Conservation (phyloP, 1,140 invertebrate genomes). For the Leptinotarsa undecemlineata region DNA sequence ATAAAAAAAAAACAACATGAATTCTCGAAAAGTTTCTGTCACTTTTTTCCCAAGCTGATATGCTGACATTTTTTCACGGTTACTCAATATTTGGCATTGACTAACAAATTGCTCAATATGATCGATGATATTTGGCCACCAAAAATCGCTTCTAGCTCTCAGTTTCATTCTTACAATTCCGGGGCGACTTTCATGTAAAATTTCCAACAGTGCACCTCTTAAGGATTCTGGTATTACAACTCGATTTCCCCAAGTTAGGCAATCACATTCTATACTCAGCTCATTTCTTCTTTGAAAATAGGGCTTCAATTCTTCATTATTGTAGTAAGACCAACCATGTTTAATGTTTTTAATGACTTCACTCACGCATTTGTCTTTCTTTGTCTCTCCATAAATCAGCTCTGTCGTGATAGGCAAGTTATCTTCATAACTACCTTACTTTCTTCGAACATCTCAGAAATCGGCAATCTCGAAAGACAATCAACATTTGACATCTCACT, state of each 20-base stretch:
- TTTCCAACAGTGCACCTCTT: conserved; percentile 1
- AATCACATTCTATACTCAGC: conserved; percentile 24
- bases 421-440: too few relatives aligned
- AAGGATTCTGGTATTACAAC: conserved; percentile 16
- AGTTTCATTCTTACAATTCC: conserved; percentile 55
- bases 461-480: too few relatives aligned
- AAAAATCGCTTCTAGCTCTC: conserved; percentile 52
- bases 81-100: conserved; percentile 31
- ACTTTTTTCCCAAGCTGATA: background rate
- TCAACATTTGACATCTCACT: too few relatives aligned
- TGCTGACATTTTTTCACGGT: too few relatives aligned
- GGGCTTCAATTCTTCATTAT: background rate
- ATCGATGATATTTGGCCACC: conserved; percentile 56
- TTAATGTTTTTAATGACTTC: too few relatives aligned
- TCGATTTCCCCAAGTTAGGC: conserved; percentile 16
- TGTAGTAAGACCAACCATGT: background rate
- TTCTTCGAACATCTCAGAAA: too few relatives aligned
- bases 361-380: too few relatives aligned
- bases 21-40: conserved; percentile 20
- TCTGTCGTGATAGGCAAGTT: too few relatives aligned
- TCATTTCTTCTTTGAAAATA: conserved; percentile 12
- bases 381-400: too few relatives aligned
- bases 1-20: background rate
- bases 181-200: conserved; percentile 45
- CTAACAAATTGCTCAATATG: conserved; percentile 41